Base-by-base conservation (phyloP, 1,140 invertebrate genomes). In the Tetragnatha versicolor region DNA sequence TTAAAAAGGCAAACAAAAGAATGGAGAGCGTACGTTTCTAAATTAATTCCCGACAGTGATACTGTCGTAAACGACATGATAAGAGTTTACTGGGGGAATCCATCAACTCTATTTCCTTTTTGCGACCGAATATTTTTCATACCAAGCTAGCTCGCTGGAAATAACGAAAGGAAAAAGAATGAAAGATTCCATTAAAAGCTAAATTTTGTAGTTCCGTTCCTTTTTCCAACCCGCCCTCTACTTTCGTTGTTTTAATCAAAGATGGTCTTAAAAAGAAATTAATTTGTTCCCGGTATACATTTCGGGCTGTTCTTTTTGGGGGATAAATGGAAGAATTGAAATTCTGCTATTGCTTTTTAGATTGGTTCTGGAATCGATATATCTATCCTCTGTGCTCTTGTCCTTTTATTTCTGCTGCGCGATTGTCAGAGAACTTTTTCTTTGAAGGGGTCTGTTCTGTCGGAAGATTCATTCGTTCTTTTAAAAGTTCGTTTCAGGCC, bases 321-420 rank as follows among this genome's bases (percentile, higher is more conserved):
- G 45, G 35, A 65, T 65, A 65, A 65, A 65, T 65, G 22, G 61
- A 22, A 25, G 35, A 45, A 33, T 65, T 65, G 39, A 65, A 65
- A 65, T 65, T 65, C 61, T 45, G 45, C 45, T 65, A 65, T 65
- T 65, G 27, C 61, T 65, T 45, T 42, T 29, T 27, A 65, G 45
- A 65, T 65, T 65, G 61, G 22, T 65, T 65, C 45, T 65, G 6
- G 20, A n/a, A n/a, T n/a, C n/a, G n/a, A n/a, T n/a, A n/a, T n/a
- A n/a, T n/a, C n/a, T n/a, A n/a, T n/a, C n/a, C n/a, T n/a, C n/a
- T n/a, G n/a, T n/a, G n/a, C n/a, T n/a, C n/a, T n/a, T n/a, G n/a
- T n/a, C n/a, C n/a, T n/a, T n/a, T n/a, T n/a, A n/a, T n/a, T n/a
- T n/a, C n/a, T n/a, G n/a, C n/a, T n/a, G n/a, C n/a, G n/a, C n/a